Percentiles rank a stretch among this genome's conserved stretches.
Conservation (phyloP, 2,113 vertebrate genomes). For the Beaufortia kweichowensis region DNA sequence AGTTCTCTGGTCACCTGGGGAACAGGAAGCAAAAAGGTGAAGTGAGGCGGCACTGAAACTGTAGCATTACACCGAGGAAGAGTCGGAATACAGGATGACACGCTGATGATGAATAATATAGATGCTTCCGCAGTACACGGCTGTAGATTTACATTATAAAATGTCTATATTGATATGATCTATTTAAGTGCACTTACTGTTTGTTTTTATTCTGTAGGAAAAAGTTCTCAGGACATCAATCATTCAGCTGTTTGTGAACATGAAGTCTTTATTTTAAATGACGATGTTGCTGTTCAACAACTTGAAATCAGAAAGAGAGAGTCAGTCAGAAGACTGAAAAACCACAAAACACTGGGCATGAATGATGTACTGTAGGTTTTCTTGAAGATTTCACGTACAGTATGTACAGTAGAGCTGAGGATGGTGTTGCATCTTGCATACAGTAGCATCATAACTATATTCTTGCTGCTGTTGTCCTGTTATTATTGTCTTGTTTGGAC, state of each 20-base stretch:
- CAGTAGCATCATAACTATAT: conserved; percentile 35
- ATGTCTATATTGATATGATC: no score
- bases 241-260: no score
- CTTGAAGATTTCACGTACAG: not conserved
- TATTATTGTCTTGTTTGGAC: conserved; percentile 40
- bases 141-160: no score
- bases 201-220: no score
- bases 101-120: conserved; percentile 5
- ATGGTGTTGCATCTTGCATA: not conserved
- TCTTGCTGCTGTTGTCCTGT: conserved; percentile 49
- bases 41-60: conserved; percentile 6
- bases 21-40: conserved; percentile 22
- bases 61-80: not conserved
- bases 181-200: no score
- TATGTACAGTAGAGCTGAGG: not conserved
- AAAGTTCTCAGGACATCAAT: no score
- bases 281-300: no score
- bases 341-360: not conserved
- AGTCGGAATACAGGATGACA: not conserved
- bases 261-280: no score
- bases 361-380: not conserved
- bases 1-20: conserved; percentile 12
- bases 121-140: no score
- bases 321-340: not conserved
- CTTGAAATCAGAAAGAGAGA: no score